Conservation (phyloP, 2,113 vertebrate genomes). For the Chaetops frenatus region DNA sequence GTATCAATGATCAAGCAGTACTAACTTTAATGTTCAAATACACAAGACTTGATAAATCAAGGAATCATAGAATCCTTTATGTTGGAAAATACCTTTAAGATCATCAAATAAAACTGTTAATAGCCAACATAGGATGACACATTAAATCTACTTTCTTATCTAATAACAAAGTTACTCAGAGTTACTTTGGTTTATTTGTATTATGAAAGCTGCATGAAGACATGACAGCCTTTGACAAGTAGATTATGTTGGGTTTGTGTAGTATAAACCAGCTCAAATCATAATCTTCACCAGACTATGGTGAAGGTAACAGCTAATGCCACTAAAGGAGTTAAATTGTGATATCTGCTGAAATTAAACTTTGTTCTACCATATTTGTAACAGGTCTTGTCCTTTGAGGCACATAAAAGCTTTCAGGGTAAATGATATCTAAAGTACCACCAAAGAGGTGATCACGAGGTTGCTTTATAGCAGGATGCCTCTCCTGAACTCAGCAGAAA, state of each 20-base stretch:
- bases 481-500: background rate
- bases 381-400: background rate
- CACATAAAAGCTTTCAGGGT: background rate
- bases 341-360: background rate
- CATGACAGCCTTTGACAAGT: background rate
- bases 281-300: background rate
- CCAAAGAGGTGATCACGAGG: background rate
- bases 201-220: background rate
- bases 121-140: background rate
- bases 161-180: background rate
- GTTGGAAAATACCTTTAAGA: background rate
- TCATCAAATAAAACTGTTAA: background rate
- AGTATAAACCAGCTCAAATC: background rate
- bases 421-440: background rate
- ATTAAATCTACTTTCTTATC: background rate
- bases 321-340: background rate
- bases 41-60: background rate
- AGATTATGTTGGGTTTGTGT: background rate
- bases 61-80: background rate
- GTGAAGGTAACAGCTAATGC: background rate
- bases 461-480: background rate
- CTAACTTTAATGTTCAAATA: background rate
- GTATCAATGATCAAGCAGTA: background rate
- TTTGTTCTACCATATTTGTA: background rate
- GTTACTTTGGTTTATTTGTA: background rate